Conservation (phyloP, 2,797 vertebrate species). For the Saxicola maurus region DNA sequence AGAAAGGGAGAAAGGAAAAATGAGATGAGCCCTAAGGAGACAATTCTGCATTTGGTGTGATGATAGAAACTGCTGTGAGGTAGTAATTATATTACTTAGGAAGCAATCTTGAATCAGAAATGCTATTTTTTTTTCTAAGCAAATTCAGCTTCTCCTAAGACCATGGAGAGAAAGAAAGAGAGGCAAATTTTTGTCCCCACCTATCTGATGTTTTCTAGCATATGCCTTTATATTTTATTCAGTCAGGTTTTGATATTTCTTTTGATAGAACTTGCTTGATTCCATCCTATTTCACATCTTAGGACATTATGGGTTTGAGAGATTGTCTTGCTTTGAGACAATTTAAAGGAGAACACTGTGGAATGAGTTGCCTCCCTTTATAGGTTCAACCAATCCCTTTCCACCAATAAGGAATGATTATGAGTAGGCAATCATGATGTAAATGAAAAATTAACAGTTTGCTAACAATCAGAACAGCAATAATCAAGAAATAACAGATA, state of each 20-base stretch:
- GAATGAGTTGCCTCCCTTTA: background rate
- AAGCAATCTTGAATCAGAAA: conserved; percentile 8
- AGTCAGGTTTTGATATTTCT: background rate
- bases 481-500: background rate
- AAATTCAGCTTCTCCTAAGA: background rate
- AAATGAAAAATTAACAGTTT: background rate
- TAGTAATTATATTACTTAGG: background rate
- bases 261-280: background rate
- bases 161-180: background rate
- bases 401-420: background rate
- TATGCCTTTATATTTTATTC: background rate
- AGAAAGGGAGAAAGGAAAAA: conserved; percentile 17
- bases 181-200: background rate
- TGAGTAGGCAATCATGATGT: background rate
- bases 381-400: background rate
- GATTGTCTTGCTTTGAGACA: background rate
- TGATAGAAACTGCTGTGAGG: background rate
- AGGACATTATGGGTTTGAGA: background rate
- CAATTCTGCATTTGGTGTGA: background rate
- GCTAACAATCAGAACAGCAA: background rate
- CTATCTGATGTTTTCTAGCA: background rate
- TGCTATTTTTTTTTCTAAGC: conserved; percentile 4
- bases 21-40: conserved; percentile 6
- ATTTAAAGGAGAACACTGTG: background rate
- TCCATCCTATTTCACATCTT: background rate